phyloP scores from a whole-genome alignment of 1,140 invertebrate species.

The Drosophila takahashii region DNA sequence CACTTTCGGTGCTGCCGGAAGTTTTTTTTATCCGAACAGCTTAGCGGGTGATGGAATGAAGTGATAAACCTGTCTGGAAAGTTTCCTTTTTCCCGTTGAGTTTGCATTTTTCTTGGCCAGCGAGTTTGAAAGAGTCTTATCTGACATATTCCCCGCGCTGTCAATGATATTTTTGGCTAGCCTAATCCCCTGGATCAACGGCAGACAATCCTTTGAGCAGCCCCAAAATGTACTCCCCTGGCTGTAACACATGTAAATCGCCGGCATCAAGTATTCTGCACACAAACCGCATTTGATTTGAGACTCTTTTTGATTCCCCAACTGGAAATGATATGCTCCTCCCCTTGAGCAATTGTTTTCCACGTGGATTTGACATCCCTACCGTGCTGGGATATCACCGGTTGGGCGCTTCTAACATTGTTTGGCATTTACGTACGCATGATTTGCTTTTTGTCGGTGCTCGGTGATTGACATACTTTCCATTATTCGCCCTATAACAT shows the following conservation, averaged over 20 bases:
- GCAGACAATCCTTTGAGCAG: constrained; percentile 14
- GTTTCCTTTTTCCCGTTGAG: constrained; percentile 53
- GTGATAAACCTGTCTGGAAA: constrained; percentile 82
- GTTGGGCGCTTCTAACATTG: constrained; percentile 38
- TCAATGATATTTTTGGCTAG: constrained; percentile 33
- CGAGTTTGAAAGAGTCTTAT: constrained; percentile 52
- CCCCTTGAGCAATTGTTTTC: constrained; percentile 13
- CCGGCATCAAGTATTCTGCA: constrained; percentile 60
- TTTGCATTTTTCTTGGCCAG: constrained; percentile 52
- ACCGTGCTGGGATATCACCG: constrained; percentile 14
- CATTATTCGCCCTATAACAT: constrained; percentile 68
- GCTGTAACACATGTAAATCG: constrained; percentile 56
- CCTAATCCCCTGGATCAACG: constrained; percentile 13
- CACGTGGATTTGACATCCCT: constrained; percentile 25
- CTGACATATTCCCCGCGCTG: constrained; percentile 40
- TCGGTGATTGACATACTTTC: constrained; percentile 76
- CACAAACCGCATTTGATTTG: constrained; percentile 54
- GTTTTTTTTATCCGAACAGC: constrained; percentile 53
- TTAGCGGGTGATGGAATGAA: constrained; percentile 69
- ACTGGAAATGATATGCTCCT: constrained; percentile 26
- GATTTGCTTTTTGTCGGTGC: constrained; percentile 59
- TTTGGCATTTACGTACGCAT: constrained; percentile 59
- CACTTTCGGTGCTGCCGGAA: constrained; percentile 32
- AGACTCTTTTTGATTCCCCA: constrained; percentile 36
- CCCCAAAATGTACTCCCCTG: neutral